Evolutionary conservation across 2,888 invertebrate species (phyloP), one percentile per base, ranked within the genome.

Genomic region (Platycheirus rosarum): DNA sequence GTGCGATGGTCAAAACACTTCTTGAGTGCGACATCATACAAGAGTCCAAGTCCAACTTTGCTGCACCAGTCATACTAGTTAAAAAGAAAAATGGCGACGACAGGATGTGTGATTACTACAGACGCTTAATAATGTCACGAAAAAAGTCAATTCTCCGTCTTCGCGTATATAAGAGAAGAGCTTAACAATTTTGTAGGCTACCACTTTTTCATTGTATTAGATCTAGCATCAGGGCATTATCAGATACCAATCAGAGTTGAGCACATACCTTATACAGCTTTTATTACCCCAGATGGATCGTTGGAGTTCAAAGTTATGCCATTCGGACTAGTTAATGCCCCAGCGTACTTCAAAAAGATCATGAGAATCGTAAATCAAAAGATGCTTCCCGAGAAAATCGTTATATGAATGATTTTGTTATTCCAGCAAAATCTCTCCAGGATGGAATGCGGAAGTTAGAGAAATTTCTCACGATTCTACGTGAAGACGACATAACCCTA

Each of bases 191-290:
- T 75, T 7, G 57, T 57, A n/a, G 68, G 75, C 4, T 42, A 68
- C 46, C 49, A 48, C 35, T 51, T 46, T 8, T 76, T 51, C 42
- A 60, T 49, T 0, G 66, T 40, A 1, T 5, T 66, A 3, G 75
- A 75, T 20, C 49, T 75, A 60, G 26, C 66, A 9, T 75, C 75
- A 3, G 74, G 74, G 8, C 66, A 23, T 23, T 74, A 74, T 13
- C 74, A 74, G 37, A 66, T 66, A 42, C 68, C 75, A 2, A 18
- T 75, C 1, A 42, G 46, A 37, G 46, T 49, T 18, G 29, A 48
- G 11, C 85, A 85, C 44, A 76, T 84, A 6, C 65, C 40, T 0
- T 86, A 86, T 29, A 88, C 86, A 0, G 86, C 86, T 0, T 85
- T 87, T 18, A 84, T 85, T 2, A 87, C 86, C 7, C 35, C 35